These are phyloP conservation scores for Acropora yongei DNA, from an alignment of 64 coral and sea anemone genomes.

Conservation along the genomic window DNA sequence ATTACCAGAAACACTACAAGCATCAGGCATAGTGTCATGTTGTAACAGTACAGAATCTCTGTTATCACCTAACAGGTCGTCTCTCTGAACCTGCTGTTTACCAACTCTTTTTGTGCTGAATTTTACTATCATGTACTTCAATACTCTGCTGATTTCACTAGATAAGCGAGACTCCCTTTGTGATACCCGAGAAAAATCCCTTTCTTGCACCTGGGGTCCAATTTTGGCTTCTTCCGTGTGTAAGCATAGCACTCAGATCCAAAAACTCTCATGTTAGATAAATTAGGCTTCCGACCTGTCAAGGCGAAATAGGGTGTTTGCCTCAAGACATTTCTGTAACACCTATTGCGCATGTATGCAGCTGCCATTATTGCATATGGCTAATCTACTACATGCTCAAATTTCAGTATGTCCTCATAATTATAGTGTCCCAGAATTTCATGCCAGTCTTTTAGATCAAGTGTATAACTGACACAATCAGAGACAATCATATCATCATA, in stretches of 20 bases:
- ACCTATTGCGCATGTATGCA: constrained; percentile 20
- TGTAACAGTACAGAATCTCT: not conserved
- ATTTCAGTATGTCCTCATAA: too few species aligned
- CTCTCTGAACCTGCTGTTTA: constrained; percentile 4
- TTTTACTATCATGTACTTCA: constrained; percentile 7
- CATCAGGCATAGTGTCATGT: not conserved
- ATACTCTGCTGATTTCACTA: not conserved
- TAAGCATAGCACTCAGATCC: constrained; percentile 24
- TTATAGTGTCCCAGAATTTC: too few species aligned
- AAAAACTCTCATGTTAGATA: constrained; percentile 50
- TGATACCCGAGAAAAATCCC: not conserved
- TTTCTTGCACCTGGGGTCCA: too few species aligned
- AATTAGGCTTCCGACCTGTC: constrained; percentile 7
- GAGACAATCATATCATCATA: too few species aligned
- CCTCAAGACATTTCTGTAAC: not conserved
- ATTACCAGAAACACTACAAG: not conserved
- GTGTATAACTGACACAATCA: too few species aligned
- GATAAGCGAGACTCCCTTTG: not conserved
- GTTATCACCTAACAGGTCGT: not conserved
- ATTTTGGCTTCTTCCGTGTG: not conserved
- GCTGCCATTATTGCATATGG: constrained; percentile 51
- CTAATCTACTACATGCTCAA: not conserved
- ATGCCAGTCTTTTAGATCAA: too few species aligned
- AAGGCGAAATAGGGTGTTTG: not conserved
- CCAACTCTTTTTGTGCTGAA: not conserved